Conservation (phyloP, 2,113 vertebrate genomes). For the Cyprinus carpio region DNA sequence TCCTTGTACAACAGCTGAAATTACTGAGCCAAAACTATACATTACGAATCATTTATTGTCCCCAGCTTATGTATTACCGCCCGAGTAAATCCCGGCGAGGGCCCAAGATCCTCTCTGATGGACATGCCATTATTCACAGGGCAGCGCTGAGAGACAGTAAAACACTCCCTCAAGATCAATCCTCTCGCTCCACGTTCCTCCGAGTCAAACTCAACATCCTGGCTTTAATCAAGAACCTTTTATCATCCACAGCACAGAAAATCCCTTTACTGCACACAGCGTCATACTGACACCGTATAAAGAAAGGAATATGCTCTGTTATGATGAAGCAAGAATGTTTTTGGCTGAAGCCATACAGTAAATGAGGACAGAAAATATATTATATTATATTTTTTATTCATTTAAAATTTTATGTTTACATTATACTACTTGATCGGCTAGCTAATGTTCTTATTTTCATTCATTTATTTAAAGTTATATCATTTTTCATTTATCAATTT, state of each 20-base stretch:
- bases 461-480: too few relatives aligned
- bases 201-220: conserved; percentile 74
- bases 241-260: conserved; percentile 69
- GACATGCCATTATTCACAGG: conserved; percentile 80
- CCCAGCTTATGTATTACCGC: conserved; percentile 77
- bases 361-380: too few relatives aligned
- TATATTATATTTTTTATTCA: too few relatives aligned
- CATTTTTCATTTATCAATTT: too few relatives aligned
- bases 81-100: conserved; percentile 79
- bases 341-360: too few relatives aligned
- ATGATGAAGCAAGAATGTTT: not conserved
- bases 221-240: conserved; percentile 78
- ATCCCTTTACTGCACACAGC: conserved; percentile 60
- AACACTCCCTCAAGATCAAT: conserved; percentile 79
- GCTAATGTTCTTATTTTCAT: too few relatives aligned
- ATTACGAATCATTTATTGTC: conserved; percentile 82
- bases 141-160: conserved; percentile 69
- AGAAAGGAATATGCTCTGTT: conserved; percentile 62
- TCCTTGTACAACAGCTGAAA: conserved; percentile 68
- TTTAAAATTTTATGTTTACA: too few relatives aligned
- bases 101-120: conserved; percentile 74
- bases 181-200: conserved; percentile 58
- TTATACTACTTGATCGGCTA: too few relatives aligned
- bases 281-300: conserved; percentile 62
- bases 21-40: conserved; percentile 75